phyloP scores from a whole-genome alignment of 2,888 invertebrate genomes.

The Andrena trimmerana region DNA sequence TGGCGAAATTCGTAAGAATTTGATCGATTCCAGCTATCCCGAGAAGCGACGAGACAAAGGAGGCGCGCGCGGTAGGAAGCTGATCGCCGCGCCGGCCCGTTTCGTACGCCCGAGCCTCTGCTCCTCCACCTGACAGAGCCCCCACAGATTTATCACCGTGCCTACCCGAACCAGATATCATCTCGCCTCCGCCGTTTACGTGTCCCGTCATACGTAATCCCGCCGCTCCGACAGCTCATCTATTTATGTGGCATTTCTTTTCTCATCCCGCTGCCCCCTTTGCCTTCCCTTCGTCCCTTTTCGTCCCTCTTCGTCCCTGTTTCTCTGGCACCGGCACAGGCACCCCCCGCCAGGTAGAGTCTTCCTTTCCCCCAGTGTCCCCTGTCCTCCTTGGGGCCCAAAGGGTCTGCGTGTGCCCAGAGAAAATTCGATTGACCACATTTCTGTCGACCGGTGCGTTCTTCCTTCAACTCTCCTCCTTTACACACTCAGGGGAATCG shows the following conservation, averaged over 20 bases:
- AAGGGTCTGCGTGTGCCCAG: background rate
- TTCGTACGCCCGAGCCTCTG: constrained; percentile 51
- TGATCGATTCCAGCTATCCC: constrained; percentile 76
- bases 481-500: background rate
- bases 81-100: constrained; percentile 54
- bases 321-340: constrained; percentile 15
- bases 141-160: constrained; percentile 83
- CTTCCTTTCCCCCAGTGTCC: background rate
- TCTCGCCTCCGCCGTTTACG: constrained; percentile 78
- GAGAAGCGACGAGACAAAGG: constrained; percentile 75
- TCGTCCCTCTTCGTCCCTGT: constrained; percentile 31
- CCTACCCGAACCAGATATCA: constrained; percentile 82
- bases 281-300: constrained; percentile 16
- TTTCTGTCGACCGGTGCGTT: background rate
- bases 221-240: constrained; percentile 77
- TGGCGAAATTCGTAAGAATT: constrained; percentile 74
- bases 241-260: constrained; percentile 76
- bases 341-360: constrained; percentile 62
- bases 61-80: constrained; percentile 70
- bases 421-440: constrained; percentile 22
- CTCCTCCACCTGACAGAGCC: constrained; percentile 78
- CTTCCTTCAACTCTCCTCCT: background rate
- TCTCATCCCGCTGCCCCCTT: constrained; percentile 52
- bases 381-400: background rate
- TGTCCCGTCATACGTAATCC: constrained; percentile 78